Percentiles rank a stretch among this genome's conserved stretches.
These are phyloP conservation scores for Agrilus mali DNA, from an alignment of 2,888 invertebrate species.

Conservation along the genomic window DNA sequence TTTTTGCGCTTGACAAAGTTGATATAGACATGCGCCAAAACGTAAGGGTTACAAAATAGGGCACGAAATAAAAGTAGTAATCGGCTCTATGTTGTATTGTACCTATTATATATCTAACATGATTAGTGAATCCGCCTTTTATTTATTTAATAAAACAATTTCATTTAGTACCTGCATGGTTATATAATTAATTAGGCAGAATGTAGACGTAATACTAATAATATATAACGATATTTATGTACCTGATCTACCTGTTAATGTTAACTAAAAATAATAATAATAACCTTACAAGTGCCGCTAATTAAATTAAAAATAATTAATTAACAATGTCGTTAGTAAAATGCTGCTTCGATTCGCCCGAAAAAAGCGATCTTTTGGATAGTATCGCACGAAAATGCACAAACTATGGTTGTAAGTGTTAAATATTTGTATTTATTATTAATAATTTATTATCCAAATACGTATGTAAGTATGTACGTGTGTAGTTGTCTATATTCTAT, in stretches of 20 bases:
- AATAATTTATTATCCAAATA: slow-evolving; percentile 3
- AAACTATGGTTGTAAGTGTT: slow-evolving; percentile 68
- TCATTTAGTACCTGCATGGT: too few relatives aligned
- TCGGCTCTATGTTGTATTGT: too few relatives aligned
- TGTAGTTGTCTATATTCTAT: slow-evolving; percentile 6
- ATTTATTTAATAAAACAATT: too few relatives aligned
- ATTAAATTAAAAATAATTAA: slow-evolving; percentile 3
- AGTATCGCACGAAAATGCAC: slow-evolving; percentile 67
- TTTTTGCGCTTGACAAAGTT: too few relatives aligned
- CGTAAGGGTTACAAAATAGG: too few relatives aligned
- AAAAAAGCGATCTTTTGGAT: slow-evolving; percentile 63
- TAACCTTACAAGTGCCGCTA: neutral
- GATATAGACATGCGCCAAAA: too few relatives aligned
- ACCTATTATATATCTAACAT: too few relatives aligned
- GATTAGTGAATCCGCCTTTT: too few relatives aligned
- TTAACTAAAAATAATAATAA: neutral
- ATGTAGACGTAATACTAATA: too few relatives aligned
- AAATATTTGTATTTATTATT: neutral
- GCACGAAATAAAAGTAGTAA: too few relatives aligned
- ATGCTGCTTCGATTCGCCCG: slow-evolving; percentile 68
- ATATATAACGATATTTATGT: neutral
- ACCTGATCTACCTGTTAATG: neutral
- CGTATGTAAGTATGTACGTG: too few relatives aligned
- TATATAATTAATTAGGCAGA: too few relatives aligned
- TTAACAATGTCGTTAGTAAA: slow-evolving; percentile 56